phyloP scores from a whole-genome alignment of 2,113 vertebrate genomes.

The Notiomystis cincta region DNA sequence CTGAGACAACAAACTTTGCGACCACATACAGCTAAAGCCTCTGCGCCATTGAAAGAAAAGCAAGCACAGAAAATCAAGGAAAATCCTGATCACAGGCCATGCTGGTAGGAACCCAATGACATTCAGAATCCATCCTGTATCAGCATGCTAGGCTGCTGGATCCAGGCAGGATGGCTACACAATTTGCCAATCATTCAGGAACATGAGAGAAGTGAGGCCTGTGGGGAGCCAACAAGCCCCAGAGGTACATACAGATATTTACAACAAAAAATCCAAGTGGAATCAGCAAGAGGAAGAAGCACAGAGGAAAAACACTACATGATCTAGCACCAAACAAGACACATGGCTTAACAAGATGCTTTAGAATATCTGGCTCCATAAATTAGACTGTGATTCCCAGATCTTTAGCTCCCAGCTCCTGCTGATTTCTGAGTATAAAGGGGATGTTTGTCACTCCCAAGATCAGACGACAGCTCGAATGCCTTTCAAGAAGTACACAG shows the following conservation, averaged over 20 bases:
- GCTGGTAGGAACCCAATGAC: neutral
- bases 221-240: slow-evolving; percentile 46
- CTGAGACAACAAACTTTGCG: neutral
- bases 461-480: slow-evolving; percentile 10
- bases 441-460: slow-evolving; percentile 33
- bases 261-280: slow-evolving; percentile 37
- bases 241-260: neutral
- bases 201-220: slow-evolving; percentile 16
- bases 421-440: slow-evolving; percentile 27
- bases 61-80: neutral
- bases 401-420: slow-evolving; percentile 12
- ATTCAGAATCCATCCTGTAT: neutral
- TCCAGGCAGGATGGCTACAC: neutral
- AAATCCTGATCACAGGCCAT: neutral
- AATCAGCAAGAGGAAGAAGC: neutral
- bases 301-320: neutral
- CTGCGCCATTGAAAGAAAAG: neutral
- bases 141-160: neutral
- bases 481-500: slow-evolving; percentile 35
- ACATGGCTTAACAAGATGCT: neutral
- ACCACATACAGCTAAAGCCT: neutral
- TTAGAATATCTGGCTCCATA: slow-evolving; percentile 33
- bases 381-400: neutral
- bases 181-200: neutral
- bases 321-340: neutral